Base-by-base conservation (phyloP, 2,113 vertebrate genomes). In the Ovibos moschatus region DNA sequence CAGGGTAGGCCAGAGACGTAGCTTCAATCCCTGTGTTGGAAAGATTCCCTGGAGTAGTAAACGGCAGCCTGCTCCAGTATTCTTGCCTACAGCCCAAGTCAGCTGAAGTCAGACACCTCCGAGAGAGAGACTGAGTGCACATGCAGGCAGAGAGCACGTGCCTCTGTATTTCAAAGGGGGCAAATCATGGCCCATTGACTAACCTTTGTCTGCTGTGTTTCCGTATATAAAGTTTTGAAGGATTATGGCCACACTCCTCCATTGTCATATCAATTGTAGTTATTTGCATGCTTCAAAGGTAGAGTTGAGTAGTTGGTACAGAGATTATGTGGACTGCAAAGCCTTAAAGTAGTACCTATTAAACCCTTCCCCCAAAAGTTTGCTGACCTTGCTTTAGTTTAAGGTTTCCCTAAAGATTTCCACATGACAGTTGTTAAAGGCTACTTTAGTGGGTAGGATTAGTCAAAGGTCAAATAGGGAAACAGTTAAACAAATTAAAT, bases 401-500 rank as follows among this genome's bases (percentile, higher is more conserved):
- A 67, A 89, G n/a, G 19, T 87, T 95, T 36, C 47, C 28, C 76
- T 97, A 95, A 98, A 58, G 91, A 86, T 91, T 95, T 90, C 95
- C 93, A 94, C 64, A 88, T 92, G 91, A 85, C 4, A 50, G 17
- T 67, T 76, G 64, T 90, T 94, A 96, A 93, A 86, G 40, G 33
- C 17, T 71, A 74, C 94, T 97, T 91, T 79, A 81, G 64, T 94
- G 84, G 45, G 53, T 92, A 51, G 33, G 79, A 95, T 79, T 96
- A 89, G 84, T 97, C 55, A 92, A 94, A 96, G 90, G 93, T 97
- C 91, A 97, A 84, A 94, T 84, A 89, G 64, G 81, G 47, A 94
- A 96, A 94, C 89, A 90, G 71, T 93, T 92, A 92, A 97, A 91
- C 43, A 92, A 97, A 94, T 95, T 84, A 93, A 95, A 87, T 60